phyloP scores from a whole-genome alignment of 2,888 invertebrate genomes.

The Torymus auratus region DNA sequence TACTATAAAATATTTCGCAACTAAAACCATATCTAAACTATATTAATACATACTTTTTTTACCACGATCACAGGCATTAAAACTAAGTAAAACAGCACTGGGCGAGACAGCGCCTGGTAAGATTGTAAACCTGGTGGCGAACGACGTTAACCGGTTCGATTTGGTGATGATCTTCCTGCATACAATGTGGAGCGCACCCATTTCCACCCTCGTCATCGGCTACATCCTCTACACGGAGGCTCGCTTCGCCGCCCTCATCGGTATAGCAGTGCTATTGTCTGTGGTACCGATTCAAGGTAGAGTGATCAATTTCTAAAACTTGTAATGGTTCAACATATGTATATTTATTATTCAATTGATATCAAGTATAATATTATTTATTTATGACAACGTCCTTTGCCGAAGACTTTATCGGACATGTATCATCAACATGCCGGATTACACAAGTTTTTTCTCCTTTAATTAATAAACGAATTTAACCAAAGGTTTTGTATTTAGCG shows the following conservation, averaged over 20 bases:
- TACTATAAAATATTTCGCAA: no score
- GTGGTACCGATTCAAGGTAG: constrained; percentile 91
- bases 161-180: constrained; percentile 93
- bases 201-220: constrained; percentile 83
- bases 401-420: no score
- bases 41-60: no score
- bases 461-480: no score
- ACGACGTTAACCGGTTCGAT: constrained; percentile 96
- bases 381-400: no score
- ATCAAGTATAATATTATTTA: no score
- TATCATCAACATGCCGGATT: no score
- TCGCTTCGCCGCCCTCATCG: constrained; percentile 87
- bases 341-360: not conserved
- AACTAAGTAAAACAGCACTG: constrained; percentile 78
- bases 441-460: no score
- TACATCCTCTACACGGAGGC: constrained; percentile 87
- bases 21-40: no score
- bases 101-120: constrained; percentile 85
- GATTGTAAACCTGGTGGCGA: constrained; percentile 80
- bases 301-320: no score
- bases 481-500: no score
- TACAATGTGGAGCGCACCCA: constrained; percentile 94
- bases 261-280: constrained; percentile 88
- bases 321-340: no score
- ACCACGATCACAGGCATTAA: constrained; percentile 57